Percentiles rank a stretch among this genome's conserved stretches.
Evolutionary conservation across 2,797 vertebrate genomes (phyloP).

Genomic region (Acropternis orthonyx): DNA sequence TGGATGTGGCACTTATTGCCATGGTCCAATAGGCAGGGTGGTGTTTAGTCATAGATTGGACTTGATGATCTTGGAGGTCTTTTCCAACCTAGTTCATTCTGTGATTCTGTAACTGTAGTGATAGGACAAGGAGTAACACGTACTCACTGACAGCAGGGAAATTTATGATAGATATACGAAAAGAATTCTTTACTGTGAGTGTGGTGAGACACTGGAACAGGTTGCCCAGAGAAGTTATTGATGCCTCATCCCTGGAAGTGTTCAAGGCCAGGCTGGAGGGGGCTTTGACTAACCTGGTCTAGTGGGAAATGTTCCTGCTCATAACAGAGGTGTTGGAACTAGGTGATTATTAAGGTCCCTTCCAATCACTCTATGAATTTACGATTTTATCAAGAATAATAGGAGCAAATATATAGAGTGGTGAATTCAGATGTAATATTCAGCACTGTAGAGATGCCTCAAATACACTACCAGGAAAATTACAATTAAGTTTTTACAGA

Average conservation of each 20-base stretch:
- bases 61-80: no score
- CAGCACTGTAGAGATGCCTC: not conserved
- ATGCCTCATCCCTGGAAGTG: not conserved
- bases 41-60: no score
- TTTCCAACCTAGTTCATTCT: no score
- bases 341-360: not conserved
- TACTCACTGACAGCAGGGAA: not conserved
- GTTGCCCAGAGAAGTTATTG: not conserved
- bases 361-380: not conserved
- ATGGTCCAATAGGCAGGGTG: no score
- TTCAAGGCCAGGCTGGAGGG: not conserved
- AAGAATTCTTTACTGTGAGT: not conserved
- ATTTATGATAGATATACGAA: not conserved
- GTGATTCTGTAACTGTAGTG: not conserved
- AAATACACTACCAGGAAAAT: constrained; percentile 27
- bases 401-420: not conserved
- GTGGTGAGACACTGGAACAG: not conserved
- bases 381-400: not conserved
- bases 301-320: not conserved
- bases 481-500: not conserved
- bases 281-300: not conserved
- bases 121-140: no score
- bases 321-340: not conserved
- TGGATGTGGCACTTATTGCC: no score
- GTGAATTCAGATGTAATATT: not conserved